Evolutionary conservation across 2,888 invertebrate species (phyloP), one percentile per base, ranked within the genome.

Genomic region (Ischnus inquisitorius): DNA sequence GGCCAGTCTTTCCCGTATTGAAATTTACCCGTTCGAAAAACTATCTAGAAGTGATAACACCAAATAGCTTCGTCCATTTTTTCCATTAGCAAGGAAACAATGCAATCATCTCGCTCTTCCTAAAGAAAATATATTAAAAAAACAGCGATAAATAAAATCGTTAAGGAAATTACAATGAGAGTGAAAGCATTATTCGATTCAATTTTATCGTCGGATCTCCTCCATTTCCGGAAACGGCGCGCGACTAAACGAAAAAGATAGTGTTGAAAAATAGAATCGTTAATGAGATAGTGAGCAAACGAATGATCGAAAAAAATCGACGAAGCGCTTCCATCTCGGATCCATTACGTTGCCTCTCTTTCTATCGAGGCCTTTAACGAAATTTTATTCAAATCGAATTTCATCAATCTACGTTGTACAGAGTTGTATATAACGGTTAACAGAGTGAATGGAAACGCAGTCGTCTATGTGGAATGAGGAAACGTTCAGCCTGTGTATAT

Each of bases 101-200:
- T 3, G n/a, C 46, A 3, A 34, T 1, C 2, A 6, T 6, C 16
- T 51, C 19, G 19, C 2, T 51, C 8, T 19, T 51, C 12, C 22
- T 10, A 22, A 22, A 12, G 10, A 12, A 34, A 34, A 34, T 6
- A 34, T 4, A 34, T 4, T 6, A 34, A 54, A 8, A 8, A 19
- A 19, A 54, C 65, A 79, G 65, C 28, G 28, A 16, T 41, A 69
- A 75, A 81, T 65, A 57, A 43, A 68, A 69, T 68, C 67, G 39
- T 46, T 57, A 34, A 16, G 60, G 41, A 75, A 25, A 80, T 48
- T 60, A 5, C 14, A n/a, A 1, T 5, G 57, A 62, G 46, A 68
- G 62, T 28, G 41, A 41, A 69, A 41, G 43, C 43, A 34, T 72
- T 41, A 51, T 19, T 43, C 67, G 51, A 69, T 82, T 78, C 22